Evolutionary conservation across 1,140 invertebrate species (phyloP), one percentile per base, ranked within the genome.

Genomic region (Drosophila suzukii): DNA sequence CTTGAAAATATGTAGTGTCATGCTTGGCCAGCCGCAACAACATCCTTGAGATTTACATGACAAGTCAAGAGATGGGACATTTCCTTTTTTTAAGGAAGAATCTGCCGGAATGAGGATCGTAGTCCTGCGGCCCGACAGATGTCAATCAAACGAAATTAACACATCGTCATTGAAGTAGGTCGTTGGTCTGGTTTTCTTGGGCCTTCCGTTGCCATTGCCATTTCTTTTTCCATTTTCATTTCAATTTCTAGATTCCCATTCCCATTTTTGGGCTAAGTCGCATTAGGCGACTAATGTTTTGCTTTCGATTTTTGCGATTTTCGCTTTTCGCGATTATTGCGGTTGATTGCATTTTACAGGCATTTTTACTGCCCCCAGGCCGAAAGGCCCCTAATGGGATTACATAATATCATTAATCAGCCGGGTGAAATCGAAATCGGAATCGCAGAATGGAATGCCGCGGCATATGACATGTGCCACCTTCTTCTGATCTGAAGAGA

Each of bases 341-440:
- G 84, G 75, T 77, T 88, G 84, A 61, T 36, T 88, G 83, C 49
- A 54, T 82, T 68, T 70, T 20, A 50, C 75, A 75, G 27, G 47
- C 47, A 50, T 50, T 51, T 51, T 51, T 24, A 32, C 49, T 34
- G 49, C n/a, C 51, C 51, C 51, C 13, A 30, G 67, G 67, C 36
- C 30, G 63, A 34, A 38, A 20, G 32, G 38, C 15, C 17, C 13
- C 63, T 88, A 88, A 88, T 88, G 79, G 75, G 79, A 88, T 88
- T 88, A 86, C 51, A 44, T 83, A 88, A 88, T 80, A 83, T 89
- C 83, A 88, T 88, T 88, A 88, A 88, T 88, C 83, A 88, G 83
- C 63, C 66, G 53, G 70, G 62, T 76, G 78, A 88, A 78, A 78
- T 67, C 47, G 81, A 32, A 71, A 82, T 54, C 41, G 54, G 8